Base-by-base conservation (phyloP, 2,888 invertebrate species). In the Macropis europaea region DNA sequence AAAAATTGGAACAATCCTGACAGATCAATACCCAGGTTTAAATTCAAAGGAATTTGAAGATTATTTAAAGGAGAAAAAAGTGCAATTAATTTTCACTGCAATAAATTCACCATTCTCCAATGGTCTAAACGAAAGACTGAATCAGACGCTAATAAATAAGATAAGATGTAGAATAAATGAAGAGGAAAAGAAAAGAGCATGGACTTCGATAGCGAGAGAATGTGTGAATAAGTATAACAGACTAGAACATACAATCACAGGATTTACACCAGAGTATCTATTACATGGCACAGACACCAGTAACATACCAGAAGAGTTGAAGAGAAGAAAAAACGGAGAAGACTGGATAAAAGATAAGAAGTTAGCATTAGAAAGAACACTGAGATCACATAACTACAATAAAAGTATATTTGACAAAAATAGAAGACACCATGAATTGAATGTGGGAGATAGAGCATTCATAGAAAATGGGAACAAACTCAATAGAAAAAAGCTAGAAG, bases 381-480 rank as follows among this genome's bases (percentile, higher is more conserved):
- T 22, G 9, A 36, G 22, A 53, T 38, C 38, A 7, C 63, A 63
- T 9, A 6, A 54, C 0, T 54, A 56, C 3, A 63, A 54, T 5
- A 63, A 63, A 47, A 38, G 1, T 1, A 9, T 47, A 63, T 48
- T 38, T 30, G 34, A 63, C 24, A 63, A 26, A 54, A 28, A 30
- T 61, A 59, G 79, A 57, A 86, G 70, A 72, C 32, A 81, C 3
- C 60, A 80, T 22, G 53, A 79, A 34, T 86, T 86, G 38, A 77
- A 84, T 9, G 75, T 76, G 7, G 83, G 84, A 43, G 85, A 87
- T 66, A 40, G 62, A 30, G 86, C 84, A 11, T 85, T 75, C 54
- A 63, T 87, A 3, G 81, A 84, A 78, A 85, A 85, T 67, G 83
- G 81, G 11, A 82, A 86, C 53, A 77, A 62, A 64, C 28, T 86